Evolutionary conservation across 2,797 vertebrate genomes (phyloP).

Genomic region (Typhlichthys eigenmanni): DNA sequence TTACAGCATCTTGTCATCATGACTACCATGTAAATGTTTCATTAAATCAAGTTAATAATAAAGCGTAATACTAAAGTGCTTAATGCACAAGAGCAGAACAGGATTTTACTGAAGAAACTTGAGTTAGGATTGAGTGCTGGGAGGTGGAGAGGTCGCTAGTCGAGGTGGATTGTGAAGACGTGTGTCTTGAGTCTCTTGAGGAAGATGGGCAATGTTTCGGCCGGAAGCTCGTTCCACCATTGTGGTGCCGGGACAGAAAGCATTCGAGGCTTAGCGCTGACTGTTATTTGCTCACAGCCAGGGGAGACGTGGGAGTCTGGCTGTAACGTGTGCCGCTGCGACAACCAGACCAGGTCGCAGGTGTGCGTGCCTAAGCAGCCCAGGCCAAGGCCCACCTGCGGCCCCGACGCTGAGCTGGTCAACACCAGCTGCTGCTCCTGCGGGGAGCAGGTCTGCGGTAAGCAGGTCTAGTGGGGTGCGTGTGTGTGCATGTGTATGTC

Average conservation of each 20-base stretch:
- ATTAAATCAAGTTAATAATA: no score
- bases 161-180: no score
- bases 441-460: slow-evolving; percentile 58
- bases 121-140: no score
- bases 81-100: no score
- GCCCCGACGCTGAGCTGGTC: slow-evolving; percentile 14
- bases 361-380: slow-evolving; percentile 46
- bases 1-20: background rate
- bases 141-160: no score
- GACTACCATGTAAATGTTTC: background rate
- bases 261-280: background rate
- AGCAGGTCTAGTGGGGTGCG: background rate
- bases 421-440: slow-evolving; percentile 65
- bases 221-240: no score
- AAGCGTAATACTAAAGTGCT: no score
- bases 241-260: no score
- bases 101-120: no score
- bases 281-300: slow-evolving; percentile 45
- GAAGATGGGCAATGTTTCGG: no score
- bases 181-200: no score
- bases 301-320: slow-evolving; percentile 69
- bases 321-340: slow-evolving; percentile 68
- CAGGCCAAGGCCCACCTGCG: slow-evolving; percentile 18
- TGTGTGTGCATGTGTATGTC: no score
- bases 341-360: slow-evolving; percentile 58